Base-by-base conservation (phyloP, 2,888 invertebrate genomes). In the Macrosoma leucophasiata region DNA sequence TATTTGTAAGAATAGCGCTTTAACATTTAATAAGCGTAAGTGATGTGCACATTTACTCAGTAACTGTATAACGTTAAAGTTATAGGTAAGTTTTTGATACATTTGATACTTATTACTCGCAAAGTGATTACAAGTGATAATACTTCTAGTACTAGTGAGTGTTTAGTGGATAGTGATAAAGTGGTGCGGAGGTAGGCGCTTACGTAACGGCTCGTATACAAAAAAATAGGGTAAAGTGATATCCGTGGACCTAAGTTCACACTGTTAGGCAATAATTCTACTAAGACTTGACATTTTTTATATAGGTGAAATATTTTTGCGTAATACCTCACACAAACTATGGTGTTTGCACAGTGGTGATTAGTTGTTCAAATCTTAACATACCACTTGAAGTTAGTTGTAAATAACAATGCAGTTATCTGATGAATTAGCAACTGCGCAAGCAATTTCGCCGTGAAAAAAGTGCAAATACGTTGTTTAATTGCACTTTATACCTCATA, bases 61-160 rank as follows among this genome's bases (percentile, higher is more conserved):
- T 71, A 70, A 74, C 62, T 67, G 67, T 72, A 68, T 72, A 72
- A 72, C 48, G 63, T 75, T 74, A 74, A 74, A 41, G 48, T 61
- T 66, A 59, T 71, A 74, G 70, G 55, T 73, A 73, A 81, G 72
- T 64, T 77, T 78, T 70, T 82, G 77, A 82, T 81, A 84, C 82
- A 79, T 82, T 84, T 82, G 82, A 82, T 82, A 84, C 79, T 75
- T 78, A 76, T 67, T 70, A 81, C 72, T 77, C 77, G 75, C 76
- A 73, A 78, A 69, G 79, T 82, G 82, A 82, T 82, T 74, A 70
- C 66, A 84, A 74, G 82, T 82, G 82, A 84, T 82, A 81, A 63
- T 68, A 51, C 44, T 62, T 60, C 62, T 72, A 77, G 67, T 58
- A 40, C 58, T 77, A 81, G 67, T 63, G 72, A 59, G 76, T 77